Evolutionary conservation across 2,797 vertebrate genomes (phyloP), one percentile per base, ranked within the genome.

Genomic region (Microcaecilia unicolor): DNA sequence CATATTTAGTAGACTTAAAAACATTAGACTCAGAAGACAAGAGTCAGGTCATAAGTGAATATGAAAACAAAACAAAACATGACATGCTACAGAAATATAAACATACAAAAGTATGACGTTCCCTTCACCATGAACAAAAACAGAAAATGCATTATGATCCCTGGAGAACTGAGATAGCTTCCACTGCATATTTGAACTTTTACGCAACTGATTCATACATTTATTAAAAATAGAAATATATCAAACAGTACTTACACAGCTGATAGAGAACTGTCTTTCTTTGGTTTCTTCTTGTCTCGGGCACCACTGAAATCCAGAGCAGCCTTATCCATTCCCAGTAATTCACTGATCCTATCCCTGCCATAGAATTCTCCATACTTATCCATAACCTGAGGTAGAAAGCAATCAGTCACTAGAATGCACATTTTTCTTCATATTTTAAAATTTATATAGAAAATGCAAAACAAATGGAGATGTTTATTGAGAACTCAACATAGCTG

Each of bases 311-410:
- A 95, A 72, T 92, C 91, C 17, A 90, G 75, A 24, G 89, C 84
- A 3, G 87, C 86, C 57, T 86, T 87, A 67, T 95, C 92, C 80
- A 97, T 80, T 51, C 92, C 93, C 1, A 97, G 72, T 27, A 97
- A 77, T 50, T 91, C 85, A n/a, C 87, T 90, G 68, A 95, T 89
- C 55, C 86, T 80, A 47, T 90, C 83, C 26, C 80, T 64, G 37
- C 93, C 92, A 10, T 93, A 95, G 53, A 97, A 82, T 29, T 90
- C 86, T 10, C 88, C 85, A 4, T 95, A 94, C 43, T 97, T 97
- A 68, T 92, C 88, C 89, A 93, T 93, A 38, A 97, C 92, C 93
- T 97, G 55, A 34, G 44, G 11, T 11, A 10, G 11, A 15, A 47
- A 51, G 17, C n/a, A 6, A 48, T 51, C n/a, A 14, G 33, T 34